phyloP scores from a whole-genome alignment of 2,113 vertebrate genomes.

The Spermophilus dauricus region DNA sequence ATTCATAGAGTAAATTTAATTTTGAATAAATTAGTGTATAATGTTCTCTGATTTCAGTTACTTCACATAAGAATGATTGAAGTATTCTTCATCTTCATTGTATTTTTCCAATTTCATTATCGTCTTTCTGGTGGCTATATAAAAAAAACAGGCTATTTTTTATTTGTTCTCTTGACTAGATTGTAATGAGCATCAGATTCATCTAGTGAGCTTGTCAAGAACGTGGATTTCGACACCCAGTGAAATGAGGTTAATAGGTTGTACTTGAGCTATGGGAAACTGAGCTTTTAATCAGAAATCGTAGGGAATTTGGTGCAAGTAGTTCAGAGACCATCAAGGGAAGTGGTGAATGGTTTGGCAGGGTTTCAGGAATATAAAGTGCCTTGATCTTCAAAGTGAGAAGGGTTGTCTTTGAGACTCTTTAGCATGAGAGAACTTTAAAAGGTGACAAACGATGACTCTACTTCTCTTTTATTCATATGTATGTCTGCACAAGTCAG shows the following conservation, averaged over 20 bases:
- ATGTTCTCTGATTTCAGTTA: not conserved
- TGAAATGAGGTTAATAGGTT: not conserved
- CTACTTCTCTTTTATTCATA: not conserved
- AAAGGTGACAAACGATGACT: not conserved
- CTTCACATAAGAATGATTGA: not conserved
- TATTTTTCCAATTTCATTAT: not conserved
- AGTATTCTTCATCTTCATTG: not conserved
- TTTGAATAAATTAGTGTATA: not conserved
- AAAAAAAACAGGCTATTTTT: not conserved
- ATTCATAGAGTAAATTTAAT: not conserved
- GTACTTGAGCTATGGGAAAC: not conserved
- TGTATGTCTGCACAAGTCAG: not conserved
- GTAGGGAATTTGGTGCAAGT: not conserved
- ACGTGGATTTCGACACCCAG: not conserved
- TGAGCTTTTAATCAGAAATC: not conserved
- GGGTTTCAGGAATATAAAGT: not conserved
- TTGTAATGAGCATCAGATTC: not conserved
- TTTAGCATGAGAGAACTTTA: not conserved
- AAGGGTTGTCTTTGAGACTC: not conserved
- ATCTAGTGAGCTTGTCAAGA: not conserved
- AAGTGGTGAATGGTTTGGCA: not conserved
- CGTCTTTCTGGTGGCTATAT: not conserved
- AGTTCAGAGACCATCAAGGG: not conserved
- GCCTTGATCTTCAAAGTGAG: not conserved
- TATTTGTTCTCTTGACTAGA: not conserved